These are phyloP conservation scores for Rousettus madagascariensis DNA, from an alignment of 2,797 vertebrate species.

Conservation along the genomic window DNA sequence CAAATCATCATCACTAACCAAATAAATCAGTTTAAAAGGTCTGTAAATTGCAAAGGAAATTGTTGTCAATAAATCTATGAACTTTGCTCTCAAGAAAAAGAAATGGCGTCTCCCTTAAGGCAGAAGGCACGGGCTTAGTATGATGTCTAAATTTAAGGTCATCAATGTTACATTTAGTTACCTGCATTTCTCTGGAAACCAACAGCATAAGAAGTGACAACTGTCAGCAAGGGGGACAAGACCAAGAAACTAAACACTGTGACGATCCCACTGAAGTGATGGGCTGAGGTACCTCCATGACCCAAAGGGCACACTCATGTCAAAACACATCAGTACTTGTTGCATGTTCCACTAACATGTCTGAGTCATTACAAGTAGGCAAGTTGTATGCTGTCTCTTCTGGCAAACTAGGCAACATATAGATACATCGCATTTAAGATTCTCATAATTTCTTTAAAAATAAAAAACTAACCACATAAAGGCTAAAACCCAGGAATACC, in stretches of 20 bases:
- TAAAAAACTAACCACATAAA: neutral
- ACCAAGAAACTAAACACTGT: neutral
- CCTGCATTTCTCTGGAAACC: neutral
- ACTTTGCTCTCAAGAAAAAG: slow-evolving; percentile 15
- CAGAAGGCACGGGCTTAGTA: neutral
- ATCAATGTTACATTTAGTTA: slow-evolving; percentile 42
- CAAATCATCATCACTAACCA: neutral
- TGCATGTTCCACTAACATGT: neutral
- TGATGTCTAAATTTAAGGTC: neutral
- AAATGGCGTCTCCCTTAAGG: neutral
- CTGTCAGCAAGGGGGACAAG: neutral
- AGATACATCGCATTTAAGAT: neutral
- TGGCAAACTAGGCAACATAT: neutral
- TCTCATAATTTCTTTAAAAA: neutral
- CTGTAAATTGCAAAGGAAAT: neutral
- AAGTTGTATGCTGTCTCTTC: neutral
- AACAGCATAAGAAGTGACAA: slow-evolving; percentile 19
- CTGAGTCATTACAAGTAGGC: neutral
- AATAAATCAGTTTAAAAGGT: neutral
- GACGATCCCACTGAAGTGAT: neutral
- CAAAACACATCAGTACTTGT: neutral
- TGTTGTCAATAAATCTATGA: neutral
- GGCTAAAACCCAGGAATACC: neutral
- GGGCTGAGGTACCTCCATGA: too few species aligned
- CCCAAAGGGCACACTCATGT: neutral